phyloP scores from a whole-genome alignment of 1,140 invertebrate species.

The Brachystomella parvula region DNA sequence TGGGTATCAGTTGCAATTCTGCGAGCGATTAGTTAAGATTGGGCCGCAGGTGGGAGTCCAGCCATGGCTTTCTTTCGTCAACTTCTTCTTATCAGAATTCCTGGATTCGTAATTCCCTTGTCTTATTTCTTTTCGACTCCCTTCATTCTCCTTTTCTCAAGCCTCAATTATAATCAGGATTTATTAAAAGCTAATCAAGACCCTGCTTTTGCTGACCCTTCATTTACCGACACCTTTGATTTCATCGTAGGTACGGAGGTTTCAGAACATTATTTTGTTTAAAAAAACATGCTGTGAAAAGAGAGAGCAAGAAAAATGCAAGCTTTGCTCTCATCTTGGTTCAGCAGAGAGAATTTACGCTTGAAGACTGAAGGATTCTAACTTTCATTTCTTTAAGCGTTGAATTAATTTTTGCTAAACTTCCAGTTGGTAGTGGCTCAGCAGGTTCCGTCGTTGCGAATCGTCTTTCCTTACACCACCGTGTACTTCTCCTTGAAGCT shows the following conservation, averaged over 20 bases:
- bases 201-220: neutral
- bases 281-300: too few relatives aligned
- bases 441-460: slow-evolving; percentile 48
- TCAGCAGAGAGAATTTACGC: too few relatives aligned
- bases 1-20: too few relatives aligned
- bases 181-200: neutral
- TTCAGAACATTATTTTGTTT: too few relatives aligned
- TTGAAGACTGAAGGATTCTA: too few relatives aligned
- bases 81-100: slow-evolving; percentile 1
- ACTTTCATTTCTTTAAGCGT: too few relatives aligned
- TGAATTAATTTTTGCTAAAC: too few relatives aligned
- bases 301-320: too few relatives aligned
- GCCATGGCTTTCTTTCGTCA: neutral
- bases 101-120: neutral
- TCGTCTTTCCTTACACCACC: slow-evolving; percentile 42
- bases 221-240: neutral
- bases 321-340: too few relatives aligned
- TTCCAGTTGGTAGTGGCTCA: slow-evolving; percentile 48
- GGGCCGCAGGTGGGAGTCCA: too few relatives aligned
- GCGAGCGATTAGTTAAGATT: too few relatives aligned
- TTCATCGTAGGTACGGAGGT: neutral
- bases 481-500: slow-evolving; percentile 50
- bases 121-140: neutral
- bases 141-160: neutral
- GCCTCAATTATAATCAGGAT: neutral